These are phyloP conservation scores for Melikaiella ostensackeni DNA, from an alignment of 2,888 invertebrate species.

Conservation along the genomic window DNA sequence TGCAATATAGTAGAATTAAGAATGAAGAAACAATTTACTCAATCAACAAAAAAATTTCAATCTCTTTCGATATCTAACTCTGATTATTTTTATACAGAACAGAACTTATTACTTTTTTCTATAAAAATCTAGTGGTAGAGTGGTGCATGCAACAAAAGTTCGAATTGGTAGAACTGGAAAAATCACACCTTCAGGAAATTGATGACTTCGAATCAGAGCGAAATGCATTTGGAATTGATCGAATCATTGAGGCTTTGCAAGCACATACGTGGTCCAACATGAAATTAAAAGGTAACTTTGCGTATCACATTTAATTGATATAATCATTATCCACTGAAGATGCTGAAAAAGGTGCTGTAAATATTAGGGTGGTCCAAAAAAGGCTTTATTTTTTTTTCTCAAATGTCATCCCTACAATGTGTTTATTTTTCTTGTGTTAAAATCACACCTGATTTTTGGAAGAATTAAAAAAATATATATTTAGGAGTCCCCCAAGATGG, in stretches of 20 bases:
- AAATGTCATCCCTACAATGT: too few relatives aligned
- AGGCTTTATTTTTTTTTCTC: too few relatives aligned
- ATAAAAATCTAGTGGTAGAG: slow-evolving; percentile 76
- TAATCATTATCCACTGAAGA: background rate
- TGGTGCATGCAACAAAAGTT: slow-evolving; percentile 85
- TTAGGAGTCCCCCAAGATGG: too few relatives aligned
- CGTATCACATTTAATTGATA: slow-evolving; percentile 12
- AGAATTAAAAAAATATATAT: too few relatives aligned
- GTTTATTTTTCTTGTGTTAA: too few relatives aligned
- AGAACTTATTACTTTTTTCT: background rate
- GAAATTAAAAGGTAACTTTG: slow-evolving; percentile 80
- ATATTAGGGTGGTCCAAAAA: too few relatives aligned
- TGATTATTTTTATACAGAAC: too few relatives aligned
- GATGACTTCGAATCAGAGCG: slow-evolving; percentile 78
- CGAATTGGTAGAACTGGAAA: slow-evolving; percentile 83
- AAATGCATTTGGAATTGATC: slow-evolving; percentile 82
- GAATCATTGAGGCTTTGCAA: slow-evolving; percentile 85
- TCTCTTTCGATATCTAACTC: too few relatives aligned
- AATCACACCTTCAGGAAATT: slow-evolving; percentile 70
- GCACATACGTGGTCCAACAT: slow-evolving; percentile 87
- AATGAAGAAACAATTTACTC: too few relatives aligned
- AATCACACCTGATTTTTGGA: too few relatives aligned
- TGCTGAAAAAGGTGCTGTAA: background rate
- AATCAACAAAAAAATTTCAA: too few relatives aligned
- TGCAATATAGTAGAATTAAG: too few relatives aligned